Evolutionary conservation across 35 echinoderm and acorn worm genomes (phyloP), one percentile per base, ranked within the genome.

Genomic region (Ptychodera flava): DNA sequence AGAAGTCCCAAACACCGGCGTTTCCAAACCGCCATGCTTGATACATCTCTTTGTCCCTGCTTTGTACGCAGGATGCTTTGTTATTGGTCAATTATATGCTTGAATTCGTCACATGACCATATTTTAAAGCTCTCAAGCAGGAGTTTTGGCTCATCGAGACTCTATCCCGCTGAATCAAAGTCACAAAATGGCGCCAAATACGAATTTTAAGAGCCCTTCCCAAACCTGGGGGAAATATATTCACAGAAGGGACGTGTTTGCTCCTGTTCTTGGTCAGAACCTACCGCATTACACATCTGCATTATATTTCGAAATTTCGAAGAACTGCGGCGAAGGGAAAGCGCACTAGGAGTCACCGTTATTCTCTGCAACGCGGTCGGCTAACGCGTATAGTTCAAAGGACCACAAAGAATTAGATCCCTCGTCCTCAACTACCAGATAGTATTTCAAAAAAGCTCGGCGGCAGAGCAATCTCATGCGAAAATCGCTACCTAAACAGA

Each of bases 61-160:
- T 64, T 64, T 64, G 45, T 64, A 64, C 45, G 45, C 6, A 64
- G 45, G 45, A 64, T 64, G 45, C 45, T 64, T 64, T 64, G 45
- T 64, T 64, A 64, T 64, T 64, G 45, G 45, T 64, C 45, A 64
- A 64, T 64, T 64, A 64, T 64, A 64, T 64, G 45, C 45, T 64
- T 64, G 45, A 64, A 64, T 64, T 64, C 45, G 45, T 64, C 45
- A 64, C 45, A 64, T 64, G 45, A 64, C 45, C 45, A 64, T 64
- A 64, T 64, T 64, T 64, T 64, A 64, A 64, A 64, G 45, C 45
- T 64, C 45, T 64, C 45, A 64, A 64, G 45, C 45, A 12, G 22
- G 45, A 64, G 45, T 64, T 64, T 64, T 64, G 45, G 45, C 45
- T 64, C 45, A 64, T 64, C 45, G 45, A 64, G 6, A 22, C 6